Conservation (phyloP, 2,797 vertebrate genomes). For the Rhinophrynus dorsalis region DNA sequence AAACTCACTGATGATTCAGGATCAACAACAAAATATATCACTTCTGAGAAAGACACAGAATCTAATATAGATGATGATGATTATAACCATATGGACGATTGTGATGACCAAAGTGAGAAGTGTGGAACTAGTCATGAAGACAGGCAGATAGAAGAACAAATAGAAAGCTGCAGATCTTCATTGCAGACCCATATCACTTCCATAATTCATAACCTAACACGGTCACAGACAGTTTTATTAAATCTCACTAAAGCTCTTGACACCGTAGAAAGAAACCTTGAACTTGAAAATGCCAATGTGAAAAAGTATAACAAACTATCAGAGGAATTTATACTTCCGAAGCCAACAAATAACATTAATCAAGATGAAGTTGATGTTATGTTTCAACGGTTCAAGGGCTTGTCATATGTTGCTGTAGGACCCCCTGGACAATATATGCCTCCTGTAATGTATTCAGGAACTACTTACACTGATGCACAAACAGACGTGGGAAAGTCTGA, state of each 20-base stretch:
- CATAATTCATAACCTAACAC: constrained; percentile 63
- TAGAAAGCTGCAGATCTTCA: background rate
- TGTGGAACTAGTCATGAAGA: background rate
- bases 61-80: constrained; percentile 51
- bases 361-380: background rate
- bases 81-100: too few relatives aligned
- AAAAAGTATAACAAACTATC: background rate
- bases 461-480: constrained; percentile 1
- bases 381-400: background rate
- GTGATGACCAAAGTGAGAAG: constrained; percentile 19
- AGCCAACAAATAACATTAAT: rapidly evolving
- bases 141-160: constrained; percentile 13
- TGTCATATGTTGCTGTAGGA: constrained; percentile 39
- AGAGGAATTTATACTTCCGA: background rate
- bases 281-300: constrained; percentile 3
- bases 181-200: constrained; percentile 58
- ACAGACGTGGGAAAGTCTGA: constrained; percentile 1
- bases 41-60: constrained; percentile 26
- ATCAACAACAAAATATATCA: constrained; percentile 24
- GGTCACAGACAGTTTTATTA: constrained; percentile 57
- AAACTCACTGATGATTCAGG: background rate
- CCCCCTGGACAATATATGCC: constrained; percentile 60
- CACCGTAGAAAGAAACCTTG: constrained; percentile 35
- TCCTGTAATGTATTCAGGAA: background rate
- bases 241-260: constrained; percentile 49